Conservation (phyloP, 2,888 invertebrate genomes). For the Timema podura region DNA sequence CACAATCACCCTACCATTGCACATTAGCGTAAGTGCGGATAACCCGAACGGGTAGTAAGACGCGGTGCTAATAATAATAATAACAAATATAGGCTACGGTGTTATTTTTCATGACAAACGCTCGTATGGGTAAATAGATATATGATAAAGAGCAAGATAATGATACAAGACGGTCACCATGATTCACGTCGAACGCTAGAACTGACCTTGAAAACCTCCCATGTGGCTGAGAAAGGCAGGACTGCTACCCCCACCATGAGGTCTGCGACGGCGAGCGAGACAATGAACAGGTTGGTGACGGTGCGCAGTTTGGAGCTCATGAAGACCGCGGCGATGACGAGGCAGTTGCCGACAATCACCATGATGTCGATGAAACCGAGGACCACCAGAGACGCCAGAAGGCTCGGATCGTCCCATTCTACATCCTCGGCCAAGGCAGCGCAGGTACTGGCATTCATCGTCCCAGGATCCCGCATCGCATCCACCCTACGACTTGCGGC, state of each 20-base stretch:
- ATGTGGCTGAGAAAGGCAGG: slow-evolving; percentile 91
- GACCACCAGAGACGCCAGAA: slow-evolving; percentile 70
- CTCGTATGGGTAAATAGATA: no score
- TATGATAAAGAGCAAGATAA: no score
- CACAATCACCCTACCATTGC: no score
- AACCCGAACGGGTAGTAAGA: no score
- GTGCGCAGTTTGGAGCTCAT: slow-evolving; percentile 87
- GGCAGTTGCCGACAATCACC: slow-evolving; percentile 85
- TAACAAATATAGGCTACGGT: no score
- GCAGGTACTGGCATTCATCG: slow-evolving; percentile 78
- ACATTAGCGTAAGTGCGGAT: no score
- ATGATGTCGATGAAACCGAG: slow-evolving; percentile 80
- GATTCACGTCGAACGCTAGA: no score
- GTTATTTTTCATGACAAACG: no score
- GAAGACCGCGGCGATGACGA: slow-evolving; percentile 90
- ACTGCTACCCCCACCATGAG: slow-evolving; percentile 93
- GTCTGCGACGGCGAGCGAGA: slow-evolving; percentile 94
- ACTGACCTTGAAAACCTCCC: slow-evolving; percentile 84
- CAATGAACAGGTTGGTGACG: slow-evolving; percentile 95
- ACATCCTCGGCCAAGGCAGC: slow-evolving; percentile 71
- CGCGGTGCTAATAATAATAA: no score
- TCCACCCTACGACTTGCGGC: no score
- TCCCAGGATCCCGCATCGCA: slow-evolving; percentile 31
- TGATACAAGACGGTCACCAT: no score
- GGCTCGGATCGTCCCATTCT: slow-evolving; percentile 75